Evolutionary conservation across 2,113 vertebrate genomes (phyloP), one percentile per base, ranked within the genome.

Genomic region (Aldabrachelys gigantea): DNA sequence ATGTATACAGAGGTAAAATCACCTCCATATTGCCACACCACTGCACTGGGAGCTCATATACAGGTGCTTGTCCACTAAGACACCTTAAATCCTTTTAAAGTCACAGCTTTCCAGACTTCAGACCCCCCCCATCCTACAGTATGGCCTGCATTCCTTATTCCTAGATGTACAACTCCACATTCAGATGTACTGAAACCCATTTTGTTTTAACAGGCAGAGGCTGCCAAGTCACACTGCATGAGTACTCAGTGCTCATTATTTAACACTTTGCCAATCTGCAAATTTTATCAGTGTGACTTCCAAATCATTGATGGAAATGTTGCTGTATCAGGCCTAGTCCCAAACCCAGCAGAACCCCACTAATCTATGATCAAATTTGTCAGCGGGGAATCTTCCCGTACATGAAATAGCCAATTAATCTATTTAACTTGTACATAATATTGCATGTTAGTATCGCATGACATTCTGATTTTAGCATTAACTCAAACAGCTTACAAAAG

Each of bases 391-490:
- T 54, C 21, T 54, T 54, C 53, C 72, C 56, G 21, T 11, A 82
- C 22, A 21, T 0, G 27, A 25, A 44, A 3, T 19, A 5, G 21
- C 13, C 2, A 88, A 44, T 19, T 54, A 6, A 41, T 3, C 22
- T 11, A 47, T 27, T 56, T 29, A 59, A 14, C 0, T 0, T 14
- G n/a, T 19, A 47, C 44, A 31, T 25, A 11, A 25, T 1, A 59
- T 1, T 13, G 11, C 54, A 2, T 3, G 1, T 65, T 10, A 44
- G 44, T 44, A 44, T 44, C 6, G 6, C 44, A 44, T 44, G 44
- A 44, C 44, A 44, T 6, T 44, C 44, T 44, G 44, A 44, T 44
- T 44, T 44, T 44, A 44, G 44, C 2, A 44, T 44, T 44, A 25
- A 80, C 13, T 35, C 2, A 8, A n/a, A 38, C 19, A n/a, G 35